Evolutionary conservation across 2,888 invertebrate species (phyloP).

Genomic region (Herminia tarsipennalis): DNA sequence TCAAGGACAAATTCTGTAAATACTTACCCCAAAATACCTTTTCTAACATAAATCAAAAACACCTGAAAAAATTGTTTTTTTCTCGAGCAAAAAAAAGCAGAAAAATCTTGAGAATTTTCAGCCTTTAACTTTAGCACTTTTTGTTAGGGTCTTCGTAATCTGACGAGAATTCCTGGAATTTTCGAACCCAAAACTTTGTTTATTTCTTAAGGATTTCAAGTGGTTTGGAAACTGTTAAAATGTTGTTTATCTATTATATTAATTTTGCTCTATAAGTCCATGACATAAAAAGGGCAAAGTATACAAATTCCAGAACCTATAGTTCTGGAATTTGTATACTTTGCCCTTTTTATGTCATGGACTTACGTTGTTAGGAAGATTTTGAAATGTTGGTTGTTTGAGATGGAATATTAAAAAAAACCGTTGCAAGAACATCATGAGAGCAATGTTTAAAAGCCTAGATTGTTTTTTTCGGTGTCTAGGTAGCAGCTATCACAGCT

Average conservation of each 20-base stretch:
- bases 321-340: no score
- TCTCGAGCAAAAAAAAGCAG: constrained; percentile 1
- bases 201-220: constrained; percentile 13
- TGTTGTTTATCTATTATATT: background rate
- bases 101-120: constrained; percentile 19
- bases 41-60: constrained; percentile 37
- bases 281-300: no score
- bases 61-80: constrained; percentile 28
- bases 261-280: background rate
- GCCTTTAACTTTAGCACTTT: constrained; percentile 6
- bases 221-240: background rate
- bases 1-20: constrained; percentile 38
- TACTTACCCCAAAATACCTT: constrained; percentile 25
- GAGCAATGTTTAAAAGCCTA: no score
- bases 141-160: constrained; percentile 2
- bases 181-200: constrained; percentile 4
- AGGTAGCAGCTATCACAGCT: no score
- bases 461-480: no score
- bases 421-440: no score
- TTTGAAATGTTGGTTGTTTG: no score
- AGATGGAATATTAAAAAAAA: no score
- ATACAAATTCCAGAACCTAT: no score
- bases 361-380: no score
- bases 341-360: no score
- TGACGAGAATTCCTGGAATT: constrained; percentile 3